A percentile compares a stretch with the other conserved stretches of the same genome.
Evolutionary conservation across 2,888 invertebrate genomes (phyloP).

Genomic region (Megalurothrips usitatus): DNA sequence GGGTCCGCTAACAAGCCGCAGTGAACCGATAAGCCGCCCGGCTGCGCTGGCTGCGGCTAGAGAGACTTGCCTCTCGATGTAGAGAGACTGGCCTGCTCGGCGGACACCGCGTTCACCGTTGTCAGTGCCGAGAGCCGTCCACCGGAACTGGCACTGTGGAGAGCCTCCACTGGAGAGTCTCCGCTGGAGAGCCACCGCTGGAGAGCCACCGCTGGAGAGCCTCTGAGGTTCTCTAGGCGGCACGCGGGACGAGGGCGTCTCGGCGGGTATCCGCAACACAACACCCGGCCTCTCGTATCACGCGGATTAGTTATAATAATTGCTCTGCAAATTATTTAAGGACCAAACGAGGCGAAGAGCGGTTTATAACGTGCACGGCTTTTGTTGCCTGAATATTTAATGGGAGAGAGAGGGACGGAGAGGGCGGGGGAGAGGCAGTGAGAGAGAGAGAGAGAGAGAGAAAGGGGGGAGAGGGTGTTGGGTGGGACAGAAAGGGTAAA

Average conservation of each 20-base stretch:
- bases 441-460: not conserved
- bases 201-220: too few species aligned
- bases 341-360: constrained; percentile 23
- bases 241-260: not conserved
- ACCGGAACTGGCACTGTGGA: too few species aligned
- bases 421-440: not conserved
- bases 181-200: too few species aligned
- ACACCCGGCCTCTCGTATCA: constrained; percentile 13
- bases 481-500: not conserved
- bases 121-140: too few species aligned
- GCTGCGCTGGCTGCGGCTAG: not conserved
- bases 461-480: not conserved
- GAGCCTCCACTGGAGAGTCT: too few species aligned
- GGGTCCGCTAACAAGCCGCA: not conserved
- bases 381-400: constrained; percentile 25
- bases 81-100: too few species aligned
- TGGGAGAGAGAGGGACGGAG: not conserved
- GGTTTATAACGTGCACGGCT: constrained; percentile 24
- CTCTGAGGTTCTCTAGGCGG: too few species aligned
- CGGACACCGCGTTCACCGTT: not conserved
- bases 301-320: constrained; percentile 26
- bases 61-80: not conserved
- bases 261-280: constrained; percentile 8
- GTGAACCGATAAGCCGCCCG: not conserved
- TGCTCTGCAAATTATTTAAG: constrained; percentile 26